These are phyloP conservation scores for Synchiropus splendidus DNA, from an alignment of 2,113 vertebrate species.

Conservation along the genomic window DNA sequence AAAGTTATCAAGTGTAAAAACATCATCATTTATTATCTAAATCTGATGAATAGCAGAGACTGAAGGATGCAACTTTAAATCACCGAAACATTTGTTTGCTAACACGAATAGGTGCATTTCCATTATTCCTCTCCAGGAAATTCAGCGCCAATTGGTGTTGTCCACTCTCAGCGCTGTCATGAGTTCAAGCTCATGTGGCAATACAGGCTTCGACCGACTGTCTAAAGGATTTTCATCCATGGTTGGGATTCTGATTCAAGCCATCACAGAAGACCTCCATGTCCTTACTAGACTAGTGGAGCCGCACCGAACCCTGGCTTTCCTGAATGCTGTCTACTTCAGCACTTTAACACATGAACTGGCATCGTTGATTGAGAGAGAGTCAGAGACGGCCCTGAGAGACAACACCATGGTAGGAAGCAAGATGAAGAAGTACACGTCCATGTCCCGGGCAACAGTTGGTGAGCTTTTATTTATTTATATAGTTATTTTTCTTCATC, in stretches of 20 bases:
- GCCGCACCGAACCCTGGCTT: constrained; percentile 65
- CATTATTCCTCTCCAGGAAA: constrained; percentile 60
- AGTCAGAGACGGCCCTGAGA: constrained; percentile 74
- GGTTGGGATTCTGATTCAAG: constrained; percentile 64
- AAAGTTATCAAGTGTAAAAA: neutral
- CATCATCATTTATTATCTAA: neutral
- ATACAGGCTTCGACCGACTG: constrained; percentile 75
- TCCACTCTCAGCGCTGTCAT: constrained; percentile 64
- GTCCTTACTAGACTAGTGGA: constrained; percentile 68
- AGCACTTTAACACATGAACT: constrained; percentile 74
- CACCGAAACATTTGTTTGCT: neutral
- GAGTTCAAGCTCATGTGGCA: constrained; percentile 57
- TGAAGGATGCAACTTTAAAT: neutral
- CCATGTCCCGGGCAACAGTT: constrained; percentile 68
- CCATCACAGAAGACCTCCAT: constrained; percentile 79
- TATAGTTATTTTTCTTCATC: neutral
- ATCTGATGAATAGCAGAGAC: no score
- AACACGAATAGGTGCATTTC: neutral
- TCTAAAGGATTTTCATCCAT: constrained; percentile 58
- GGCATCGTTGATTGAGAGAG: constrained; percentile 71
- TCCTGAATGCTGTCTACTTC: constrained; percentile 83
- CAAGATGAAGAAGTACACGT: constrained; percentile 71
- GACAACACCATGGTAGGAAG: constrained; percentile 66
- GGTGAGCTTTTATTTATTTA: constrained; percentile 41
- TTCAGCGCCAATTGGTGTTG: constrained; percentile 69